phyloP scores from a whole-genome alignment of 2,888 invertebrate species.

The Operophtera brumata region DNA sequence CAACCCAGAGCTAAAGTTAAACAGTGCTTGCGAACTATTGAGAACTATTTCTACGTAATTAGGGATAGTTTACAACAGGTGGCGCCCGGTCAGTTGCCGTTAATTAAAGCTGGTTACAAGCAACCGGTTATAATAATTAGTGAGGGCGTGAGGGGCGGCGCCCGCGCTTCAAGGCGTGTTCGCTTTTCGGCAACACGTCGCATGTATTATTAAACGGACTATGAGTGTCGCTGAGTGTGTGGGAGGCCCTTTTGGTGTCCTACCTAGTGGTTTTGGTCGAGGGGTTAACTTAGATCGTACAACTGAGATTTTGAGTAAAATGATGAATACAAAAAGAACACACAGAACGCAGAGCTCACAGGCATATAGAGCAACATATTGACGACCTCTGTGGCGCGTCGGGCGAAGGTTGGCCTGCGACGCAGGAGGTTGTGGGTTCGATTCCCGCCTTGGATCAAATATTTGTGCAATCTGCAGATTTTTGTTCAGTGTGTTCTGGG shows the following conservation, averaged over 20 bases:
- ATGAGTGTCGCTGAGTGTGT: conserved; percentile 41
- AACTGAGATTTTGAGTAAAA: conserved; percentile 4
- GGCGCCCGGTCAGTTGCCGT: conserved; percentile 59
- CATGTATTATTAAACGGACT: conserved; percentile 57
- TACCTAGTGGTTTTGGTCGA: conserved; percentile 5
- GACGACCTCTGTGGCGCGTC: too few species aligned
- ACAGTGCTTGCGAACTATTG: conserved; percentile 28
- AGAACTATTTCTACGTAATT: conserved; percentile 41
- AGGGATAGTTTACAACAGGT: conserved; percentile 63
- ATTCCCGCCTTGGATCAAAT: too few species aligned
- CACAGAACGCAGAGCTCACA: too few species aligned
- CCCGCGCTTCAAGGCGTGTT: conserved; percentile 52
- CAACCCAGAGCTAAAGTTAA: background rate
- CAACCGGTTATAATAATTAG: conserved; percentile 79
- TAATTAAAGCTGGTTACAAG: conserved; percentile 69
- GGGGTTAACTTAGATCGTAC: background rate
- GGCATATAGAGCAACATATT: too few species aligned
- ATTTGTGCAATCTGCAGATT: too few species aligned
- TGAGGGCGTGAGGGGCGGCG: conserved; percentile 71
- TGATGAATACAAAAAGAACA: background rate
- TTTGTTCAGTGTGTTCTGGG: too few species aligned
- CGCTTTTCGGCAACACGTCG: conserved; percentile 56
- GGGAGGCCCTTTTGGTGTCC: conserved; percentile 41
- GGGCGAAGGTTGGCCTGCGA: too few species aligned
- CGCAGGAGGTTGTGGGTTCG: too few species aligned